phyloP scores from a whole-genome alignment of 2,797 vertebrate genomes.

The Apogon hyalosoma region DNA sequence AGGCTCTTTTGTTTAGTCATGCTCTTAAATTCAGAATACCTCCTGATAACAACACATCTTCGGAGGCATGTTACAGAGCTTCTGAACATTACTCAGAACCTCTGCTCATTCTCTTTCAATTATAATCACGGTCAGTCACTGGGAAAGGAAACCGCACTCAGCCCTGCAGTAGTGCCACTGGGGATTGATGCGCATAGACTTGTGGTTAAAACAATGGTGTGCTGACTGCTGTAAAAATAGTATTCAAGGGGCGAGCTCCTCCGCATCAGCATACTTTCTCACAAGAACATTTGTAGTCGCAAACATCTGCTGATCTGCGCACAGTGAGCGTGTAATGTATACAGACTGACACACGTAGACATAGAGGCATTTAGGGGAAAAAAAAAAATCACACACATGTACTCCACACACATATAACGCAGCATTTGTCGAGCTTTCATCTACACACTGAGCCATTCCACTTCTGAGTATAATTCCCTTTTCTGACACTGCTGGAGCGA shows the following conservation, averaged over 20 bases:
- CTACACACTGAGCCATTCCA: conserved; percentile 53
- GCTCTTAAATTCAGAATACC: conserved; percentile 46
- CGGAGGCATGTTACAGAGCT: conserved; percentile 53
- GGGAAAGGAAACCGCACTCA: conserved; percentile 65
- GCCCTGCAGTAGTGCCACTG: conserved; percentile 59
- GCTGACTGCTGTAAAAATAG: conserved; percentile 78
- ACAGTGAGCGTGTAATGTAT: conserved; percentile 10
- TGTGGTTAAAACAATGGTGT: conserved; percentile 79
- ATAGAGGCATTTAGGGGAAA: neutral
- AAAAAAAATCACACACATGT: neutral
- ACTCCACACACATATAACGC: neutral
- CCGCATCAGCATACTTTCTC: conserved; percentile 65
- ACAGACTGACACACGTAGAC: conserved; percentile 14
- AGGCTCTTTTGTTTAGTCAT: neutral
- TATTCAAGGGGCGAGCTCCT: conserved; percentile 63
- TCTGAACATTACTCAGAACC: conserved; percentile 70
- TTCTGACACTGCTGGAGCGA: conserved; percentile 75
- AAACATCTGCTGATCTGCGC: conserved; percentile 28
- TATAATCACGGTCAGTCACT: conserved; percentile 78
- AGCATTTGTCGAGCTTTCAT: conserved; percentile 38
- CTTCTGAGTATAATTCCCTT: conserved; percentile 73
- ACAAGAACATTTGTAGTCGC: conserved; percentile 54
- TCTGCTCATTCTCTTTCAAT: conserved; percentile 75
- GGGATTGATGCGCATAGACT: conserved; percentile 73
- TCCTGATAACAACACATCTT: conserved; percentile 48